Conservation (phyloP, 2,888 invertebrate genomes). For the Drosophila helvetica region DNA sequence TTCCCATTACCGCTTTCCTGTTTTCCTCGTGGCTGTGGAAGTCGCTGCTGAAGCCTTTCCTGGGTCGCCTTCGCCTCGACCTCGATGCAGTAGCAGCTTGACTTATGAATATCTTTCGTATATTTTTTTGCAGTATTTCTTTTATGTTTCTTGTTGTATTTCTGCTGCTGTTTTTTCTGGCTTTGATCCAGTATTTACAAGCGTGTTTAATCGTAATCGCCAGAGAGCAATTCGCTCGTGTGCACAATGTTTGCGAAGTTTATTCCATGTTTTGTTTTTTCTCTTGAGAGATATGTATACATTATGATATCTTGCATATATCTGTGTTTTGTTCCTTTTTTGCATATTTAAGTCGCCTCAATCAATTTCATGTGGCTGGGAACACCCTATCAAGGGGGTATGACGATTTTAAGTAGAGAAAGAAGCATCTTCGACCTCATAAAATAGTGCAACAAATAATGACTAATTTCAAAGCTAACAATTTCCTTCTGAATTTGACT, state of each 20-base stretch:
- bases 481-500: no score
- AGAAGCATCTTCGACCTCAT: not conserved
- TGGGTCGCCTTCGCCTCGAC: conserved; percentile 60
- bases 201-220: conserved; percentile 77
- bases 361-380: conserved; percentile 65
- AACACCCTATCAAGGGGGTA: not conserved
- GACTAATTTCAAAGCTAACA: no score
- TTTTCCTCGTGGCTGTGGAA: conserved; percentile 16
- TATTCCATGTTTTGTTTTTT: conserved; percentile 29
- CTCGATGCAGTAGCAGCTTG: conserved; percentile 42
- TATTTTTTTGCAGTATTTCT: conserved; percentile 36
- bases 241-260: conserved; percentile 46
- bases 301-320: conserved; percentile 5
- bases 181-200: conserved; percentile 74
- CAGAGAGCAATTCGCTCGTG: conserved; percentile 49
- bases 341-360: conserved; percentile 53
- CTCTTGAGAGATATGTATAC: conserved; percentile 24
- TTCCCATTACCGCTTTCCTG: conserved; percentile 32
- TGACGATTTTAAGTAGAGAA: not conserved
- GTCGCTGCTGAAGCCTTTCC: conserved; percentile 51
- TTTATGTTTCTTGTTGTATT: conserved; percentile 20
- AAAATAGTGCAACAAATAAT: not conserved
- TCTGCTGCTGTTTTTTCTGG: conserved; percentile 11
- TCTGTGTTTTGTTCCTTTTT: conserved; percentile 37
- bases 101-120: conserved; percentile 17